Base-by-base conservation (phyloP, 2,797 vertebrate genomes). In the Selene dorsalis region DNA sequence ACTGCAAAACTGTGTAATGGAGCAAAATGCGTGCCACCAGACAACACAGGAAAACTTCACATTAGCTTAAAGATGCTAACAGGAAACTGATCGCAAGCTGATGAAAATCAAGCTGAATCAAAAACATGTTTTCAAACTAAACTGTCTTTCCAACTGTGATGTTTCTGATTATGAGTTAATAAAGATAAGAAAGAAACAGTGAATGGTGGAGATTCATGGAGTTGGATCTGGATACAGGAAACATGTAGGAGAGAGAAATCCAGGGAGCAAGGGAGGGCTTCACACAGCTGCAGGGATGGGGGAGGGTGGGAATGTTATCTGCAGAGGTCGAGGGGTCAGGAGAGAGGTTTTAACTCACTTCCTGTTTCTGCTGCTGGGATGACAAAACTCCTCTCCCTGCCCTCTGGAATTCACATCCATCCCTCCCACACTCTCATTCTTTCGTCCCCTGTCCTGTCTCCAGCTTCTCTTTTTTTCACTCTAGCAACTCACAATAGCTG, bases 271-370 rank as follows among this genome's bases (percentile, higher is more conserved):
- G 77, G 76, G 82, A 84, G 84, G 80, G 87, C 82, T 88, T 83
- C 72, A 61, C 90, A 91, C 93, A 94, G 92, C 93, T 93, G 92
- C 87, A 90, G 84, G 80, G 89, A 83, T 32, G 88, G 90, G 89
- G 89, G 92, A 90, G 93, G 91, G 89, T 94, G 94, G 94, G 94
- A 94, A 94, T 87, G 90, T 88, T 93, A 92, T 94, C 92, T 91
- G 76, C 82, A 50, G 47, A 60, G 91, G 84, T 91, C 79, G 72
- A 48, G 58, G 83, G 89, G 89, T 90, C 86, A 84, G 77, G 70
- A 63, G 72, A 87, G 91, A 90, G 87, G 91, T 91, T 92, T 94
- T 92, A 92, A 93, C 91, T 93, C 92, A 90, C 93, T 95, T 95
- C 94, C 93, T 92, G 90, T 92, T 91, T 86, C 91, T 91, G 88